Percentiles rank a stretch among this genome's conserved stretches.
phyloP scores from a whole-genome alignment of 2,797 vertebrate genomes.

The Silurus lanzhouensis region DNA sequence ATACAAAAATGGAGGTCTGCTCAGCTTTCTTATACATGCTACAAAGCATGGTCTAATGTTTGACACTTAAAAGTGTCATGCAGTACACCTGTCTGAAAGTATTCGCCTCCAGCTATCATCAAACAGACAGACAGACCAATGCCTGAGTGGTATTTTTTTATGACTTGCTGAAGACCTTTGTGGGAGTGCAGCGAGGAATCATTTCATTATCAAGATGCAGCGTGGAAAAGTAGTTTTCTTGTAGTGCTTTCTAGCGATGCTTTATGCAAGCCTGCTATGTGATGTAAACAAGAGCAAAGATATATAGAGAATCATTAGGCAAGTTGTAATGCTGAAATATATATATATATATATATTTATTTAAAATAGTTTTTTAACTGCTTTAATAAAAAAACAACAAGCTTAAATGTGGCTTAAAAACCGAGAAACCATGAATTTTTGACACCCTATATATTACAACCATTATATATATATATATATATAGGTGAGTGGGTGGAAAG shows the following conservation, averaged over 20 bases:
- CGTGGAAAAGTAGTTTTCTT: neutral
- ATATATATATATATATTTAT: no score
- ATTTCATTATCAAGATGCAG: constrained; percentile 1
- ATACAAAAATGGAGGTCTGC: neutral
- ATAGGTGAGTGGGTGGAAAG: no score
- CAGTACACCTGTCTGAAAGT: neutral
- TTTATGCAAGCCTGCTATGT: neutral
- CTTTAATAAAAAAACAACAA: no score
- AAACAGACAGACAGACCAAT: neutral
- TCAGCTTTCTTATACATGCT: neutral
- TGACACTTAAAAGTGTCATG: neutral
- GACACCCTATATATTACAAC: no score
- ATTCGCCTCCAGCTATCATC: neutral
- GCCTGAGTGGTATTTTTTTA: neutral
- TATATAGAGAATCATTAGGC: neutral
- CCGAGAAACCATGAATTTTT: no score
- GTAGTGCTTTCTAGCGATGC: neutral
- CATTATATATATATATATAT: no score
- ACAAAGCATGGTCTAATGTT: neutral
- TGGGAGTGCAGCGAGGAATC: neutral
- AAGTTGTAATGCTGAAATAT: neutral
- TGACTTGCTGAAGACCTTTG: neutral
- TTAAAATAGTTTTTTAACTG: no score
- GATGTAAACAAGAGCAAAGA: neutral
- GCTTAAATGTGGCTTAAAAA: no score